Evolutionary conservation across 2,888 invertebrate genomes (phyloP).

Genomic region (Papilio protenor): DNA sequence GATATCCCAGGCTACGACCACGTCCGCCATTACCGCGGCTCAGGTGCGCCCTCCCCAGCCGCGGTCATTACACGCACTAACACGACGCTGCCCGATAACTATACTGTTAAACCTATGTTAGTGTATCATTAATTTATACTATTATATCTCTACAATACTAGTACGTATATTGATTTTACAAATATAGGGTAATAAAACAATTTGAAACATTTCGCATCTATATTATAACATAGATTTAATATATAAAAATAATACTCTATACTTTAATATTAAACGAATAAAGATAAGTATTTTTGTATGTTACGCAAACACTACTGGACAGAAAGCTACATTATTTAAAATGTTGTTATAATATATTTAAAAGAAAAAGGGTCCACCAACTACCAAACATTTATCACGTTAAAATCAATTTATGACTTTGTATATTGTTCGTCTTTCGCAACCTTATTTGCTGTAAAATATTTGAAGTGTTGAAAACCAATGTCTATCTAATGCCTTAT

Average conservation of each 20-base stretch:
- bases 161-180: neutral
- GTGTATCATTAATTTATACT: neutral
- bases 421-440: neutral
- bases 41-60: slow-evolving; percentile 12
- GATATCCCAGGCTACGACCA: neutral
- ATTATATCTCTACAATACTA: neutral
- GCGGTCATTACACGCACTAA: slow-evolving; percentile 15
- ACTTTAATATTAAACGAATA: too few species aligned
- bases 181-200: neutral
- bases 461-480: neutral
- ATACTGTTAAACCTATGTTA: slow-evolving; percentile 1
- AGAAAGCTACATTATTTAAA: too few species aligned
- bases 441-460: neutral
- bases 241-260: neutral
- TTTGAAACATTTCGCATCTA: neutral
- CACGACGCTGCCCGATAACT: neutral
- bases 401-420: neutral
- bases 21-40: slow-evolving; percentile 8
- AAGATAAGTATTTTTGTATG: too few species aligned
- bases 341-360: too few species aligned
- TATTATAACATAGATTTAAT: neutral
- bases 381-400: neutral
- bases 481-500: neutral
- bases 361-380: too few species aligned
- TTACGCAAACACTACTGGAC: too few species aligned